phyloP scores from a whole-genome alignment of 2,797 vertebrate species.

The Gymnothorax reevesii region DNA sequence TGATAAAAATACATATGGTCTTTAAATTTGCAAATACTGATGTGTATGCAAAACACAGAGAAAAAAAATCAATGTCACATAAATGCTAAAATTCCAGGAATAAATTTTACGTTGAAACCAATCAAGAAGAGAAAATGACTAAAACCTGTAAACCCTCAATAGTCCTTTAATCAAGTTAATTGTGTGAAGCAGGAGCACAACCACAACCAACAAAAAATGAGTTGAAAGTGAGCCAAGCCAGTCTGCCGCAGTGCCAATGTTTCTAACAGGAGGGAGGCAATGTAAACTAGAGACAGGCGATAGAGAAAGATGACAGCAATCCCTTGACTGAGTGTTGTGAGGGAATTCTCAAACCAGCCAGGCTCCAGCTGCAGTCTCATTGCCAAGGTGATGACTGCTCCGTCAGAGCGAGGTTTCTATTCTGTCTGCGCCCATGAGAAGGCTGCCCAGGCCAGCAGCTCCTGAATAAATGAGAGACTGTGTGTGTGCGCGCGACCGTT shows the following conservation, averaged over 20 bases:
- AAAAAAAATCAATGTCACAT: not conserved
- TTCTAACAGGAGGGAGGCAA: not conserved
- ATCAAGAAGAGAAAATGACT: not conserved
- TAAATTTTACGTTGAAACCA: not conserved
- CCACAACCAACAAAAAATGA: not conserved
- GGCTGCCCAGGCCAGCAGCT: constrained; percentile 64
- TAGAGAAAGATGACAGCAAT: not conserved
- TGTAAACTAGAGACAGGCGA: not conserved
- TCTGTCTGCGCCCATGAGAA: constrained; percentile 61
- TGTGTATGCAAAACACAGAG: too few species aligned
- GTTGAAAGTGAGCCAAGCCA: not conserved
- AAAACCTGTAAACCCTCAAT: not conserved
- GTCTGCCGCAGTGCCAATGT: not conserved
- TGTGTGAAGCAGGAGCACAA: not conserved
- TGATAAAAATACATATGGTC: too few species aligned
- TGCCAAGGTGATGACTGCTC: constrained; percentile 67
- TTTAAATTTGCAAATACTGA: too few species aligned
- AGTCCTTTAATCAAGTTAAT: not conserved
- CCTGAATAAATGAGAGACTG: constrained; percentile 63
- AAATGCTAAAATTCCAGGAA: not conserved
- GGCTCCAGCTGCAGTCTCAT: constrained; percentile 64
- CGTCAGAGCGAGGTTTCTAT: constrained; percentile 43
- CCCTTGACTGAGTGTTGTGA: constrained; percentile 18
- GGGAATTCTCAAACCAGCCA: constrained; percentile 46
- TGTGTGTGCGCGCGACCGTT: constrained; percentile 21